Base-by-base conservation (phyloP, 1,140 invertebrate genomes). In the Drosophila punjabiensis region DNA sequence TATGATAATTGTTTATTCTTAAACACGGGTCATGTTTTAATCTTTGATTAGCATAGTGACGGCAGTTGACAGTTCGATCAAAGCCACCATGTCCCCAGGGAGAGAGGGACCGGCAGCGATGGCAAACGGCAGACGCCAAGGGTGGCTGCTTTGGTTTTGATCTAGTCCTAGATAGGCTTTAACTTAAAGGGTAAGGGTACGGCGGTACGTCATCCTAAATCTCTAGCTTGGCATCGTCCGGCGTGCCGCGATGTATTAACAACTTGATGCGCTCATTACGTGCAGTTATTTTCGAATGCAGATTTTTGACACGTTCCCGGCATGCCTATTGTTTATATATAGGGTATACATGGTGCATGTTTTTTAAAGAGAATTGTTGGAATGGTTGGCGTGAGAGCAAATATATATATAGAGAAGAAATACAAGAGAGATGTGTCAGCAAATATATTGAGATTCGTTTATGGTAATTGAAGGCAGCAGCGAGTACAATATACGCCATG, bases 211-310 rank as follows among this genome's bases (percentile, higher is more conserved):
- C 79, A 41, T 75, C 79, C 87, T 87, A 91, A 84, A 88, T 86
- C 68, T 93, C 92, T 93, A 93, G 86, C 68, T 81, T 82, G 73
- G 92, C 80, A 90, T 95, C 94, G 93, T 97, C 97, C 70, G 97
- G 97, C 79, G 95, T 96, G 93, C 97, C 97, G 91, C 97, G 96
- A 94, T 98, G 96, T 92, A 96, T 94, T 86, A 98, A 94, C 66
- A 97, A 94, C 94, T 98, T 98, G 82, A 97, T 96, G 89, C 97
- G 96, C 94, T 98, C 97, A 92, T 96, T 96, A 79, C 97, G 96
- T 93, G 97, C 96, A 85, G 96, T 95, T 85, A 98, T 97, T 95
- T 98, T 98, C 95, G 95, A 97, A 94, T 98, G 97, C 88, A 98
- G 95, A 82, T 95, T 95, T 93, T 96, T 97, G 79, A 98, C 96